A percentile compares a stretch with the other conserved stretches of the same genome.
Conservation (phyloP, 2,888 invertebrate genomes). For the Podotricha telesiphe region DNA sequence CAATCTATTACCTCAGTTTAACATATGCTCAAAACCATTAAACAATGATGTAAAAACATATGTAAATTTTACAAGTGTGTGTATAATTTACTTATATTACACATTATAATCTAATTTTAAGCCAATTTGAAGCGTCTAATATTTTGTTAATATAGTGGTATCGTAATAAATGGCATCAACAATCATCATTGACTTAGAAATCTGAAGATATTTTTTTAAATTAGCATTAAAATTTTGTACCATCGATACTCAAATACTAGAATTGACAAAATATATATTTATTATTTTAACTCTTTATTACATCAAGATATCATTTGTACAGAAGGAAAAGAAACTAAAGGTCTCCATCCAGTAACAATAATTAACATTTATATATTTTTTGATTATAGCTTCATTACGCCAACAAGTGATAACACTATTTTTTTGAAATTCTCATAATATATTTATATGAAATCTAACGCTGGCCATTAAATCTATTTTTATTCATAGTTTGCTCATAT, state of each 20-base stretch:
- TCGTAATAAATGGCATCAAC: background rate
- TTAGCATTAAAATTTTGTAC: constrained; percentile 6
- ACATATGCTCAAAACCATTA: background rate
- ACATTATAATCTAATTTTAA: too few species aligned
- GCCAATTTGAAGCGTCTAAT: too few species aligned
- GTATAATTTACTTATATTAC: too few species aligned
- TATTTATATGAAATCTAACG: constrained; percentile 3
- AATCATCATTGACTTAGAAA: background rate
- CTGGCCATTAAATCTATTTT: background rate
- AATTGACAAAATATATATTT: too few species aligned
- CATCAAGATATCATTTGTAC: background rate
- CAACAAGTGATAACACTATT: background rate
- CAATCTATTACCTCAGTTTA: background rate
- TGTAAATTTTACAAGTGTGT: too few species aligned
- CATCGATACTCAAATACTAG: constrained; percentile 2
- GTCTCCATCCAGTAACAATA: background rate
- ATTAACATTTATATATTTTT: background rate
- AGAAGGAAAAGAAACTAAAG: background rate
- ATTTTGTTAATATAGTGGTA: background rate
- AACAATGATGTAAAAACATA: background rate
- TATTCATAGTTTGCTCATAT: background rate
- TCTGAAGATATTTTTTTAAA: background rate
- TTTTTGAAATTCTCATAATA: background rate
- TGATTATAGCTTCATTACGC: background rate
- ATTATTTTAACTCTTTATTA: too few species aligned